These are phyloP conservation scores for Melikaiella ostensackeni DNA, from an alignment of 2,888 invertebrate genomes.

Conservation along the genomic window DNA sequence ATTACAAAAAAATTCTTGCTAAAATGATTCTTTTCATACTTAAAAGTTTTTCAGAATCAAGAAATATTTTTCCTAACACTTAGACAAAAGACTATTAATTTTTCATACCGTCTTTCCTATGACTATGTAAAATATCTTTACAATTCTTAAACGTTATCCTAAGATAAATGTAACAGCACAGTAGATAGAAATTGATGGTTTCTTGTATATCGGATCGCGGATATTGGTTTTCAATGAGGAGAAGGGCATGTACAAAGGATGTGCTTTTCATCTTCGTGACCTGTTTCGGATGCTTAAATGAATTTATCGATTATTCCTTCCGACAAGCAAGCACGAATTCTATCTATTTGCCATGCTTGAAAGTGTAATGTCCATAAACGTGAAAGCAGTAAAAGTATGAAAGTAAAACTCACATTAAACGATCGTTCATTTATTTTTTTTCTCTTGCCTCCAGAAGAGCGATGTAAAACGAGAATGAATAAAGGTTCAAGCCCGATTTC, in stretches of 20 bases:
- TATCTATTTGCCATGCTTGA: background rate
- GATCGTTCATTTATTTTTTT: background rate
- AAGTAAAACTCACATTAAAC: conserved; percentile 3
- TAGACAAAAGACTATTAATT: too few species aligned
- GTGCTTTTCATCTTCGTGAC: conserved; percentile 6
- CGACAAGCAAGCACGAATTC: background rate
- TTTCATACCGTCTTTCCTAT: background rate
- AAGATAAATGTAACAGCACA: conserved; percentile 14
- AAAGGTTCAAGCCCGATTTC: background rate
- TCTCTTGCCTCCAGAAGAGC: background rate
- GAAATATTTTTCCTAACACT: too few species aligned
- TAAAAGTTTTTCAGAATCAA: too few species aligned
- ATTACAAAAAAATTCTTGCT: too few species aligned
- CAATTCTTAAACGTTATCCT: background rate
- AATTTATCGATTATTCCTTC: conserved; percentile 8
- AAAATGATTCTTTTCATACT: too few species aligned
- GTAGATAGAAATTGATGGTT: background rate
- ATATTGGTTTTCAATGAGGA: background rate
- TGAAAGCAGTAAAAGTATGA: conserved; percentile 11
- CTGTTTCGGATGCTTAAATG: conserved; percentile 1
- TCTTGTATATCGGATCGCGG: background rate
- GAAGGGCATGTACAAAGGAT: conserved; percentile 7
- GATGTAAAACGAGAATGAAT: background rate
- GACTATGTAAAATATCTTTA: background rate
- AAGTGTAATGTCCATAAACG: background rate